Evolutionary conservation across 1,140 invertebrate species (phyloP).

Genomic region (Eueides isabella): DNA sequence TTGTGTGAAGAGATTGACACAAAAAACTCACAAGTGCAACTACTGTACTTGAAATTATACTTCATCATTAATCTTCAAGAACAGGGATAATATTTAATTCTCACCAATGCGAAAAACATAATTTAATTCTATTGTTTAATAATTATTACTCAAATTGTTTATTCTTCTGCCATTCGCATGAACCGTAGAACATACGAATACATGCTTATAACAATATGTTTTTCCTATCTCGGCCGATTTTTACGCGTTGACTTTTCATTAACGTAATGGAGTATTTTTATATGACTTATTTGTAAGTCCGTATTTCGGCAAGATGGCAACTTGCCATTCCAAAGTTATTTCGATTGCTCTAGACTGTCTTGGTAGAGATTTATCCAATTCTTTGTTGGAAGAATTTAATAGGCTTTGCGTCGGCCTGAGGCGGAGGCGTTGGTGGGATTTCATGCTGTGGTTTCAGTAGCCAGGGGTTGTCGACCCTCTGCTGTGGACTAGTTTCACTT

Average conservation of each 20-base stretch:
- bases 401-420: constrained; percentile 57
- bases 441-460: constrained; percentile 69
- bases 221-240: constrained; percentile 46
- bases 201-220: background rate
- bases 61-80: background rate
- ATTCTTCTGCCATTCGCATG: background rate
- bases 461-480: constrained; percentile 53
- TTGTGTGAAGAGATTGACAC: background rate
- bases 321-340: constrained; percentile 65
- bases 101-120: background rate
- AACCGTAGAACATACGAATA: background rate
- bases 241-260: constrained; percentile 53
- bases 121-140: background rate
- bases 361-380: constrained; percentile 59
- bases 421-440: constrained; percentile 71
- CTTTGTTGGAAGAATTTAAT: constrained; percentile 67
- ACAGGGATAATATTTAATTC: background rate
- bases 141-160: background rate
- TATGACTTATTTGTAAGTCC: constrained; percentile 61
- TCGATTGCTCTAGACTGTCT: constrained; percentile 47
- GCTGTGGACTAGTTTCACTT: constrained; percentile 46
- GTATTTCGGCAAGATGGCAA: constrained; percentile 67
- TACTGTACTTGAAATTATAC: background rate
- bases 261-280: constrained; percentile 68
- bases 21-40: background rate